Percentiles rank a stretch among this genome's conserved stretches.
Evolutionary conservation across 2,888 invertebrate species (phyloP).

Genomic region (Melanostoma scalare): DNA sequence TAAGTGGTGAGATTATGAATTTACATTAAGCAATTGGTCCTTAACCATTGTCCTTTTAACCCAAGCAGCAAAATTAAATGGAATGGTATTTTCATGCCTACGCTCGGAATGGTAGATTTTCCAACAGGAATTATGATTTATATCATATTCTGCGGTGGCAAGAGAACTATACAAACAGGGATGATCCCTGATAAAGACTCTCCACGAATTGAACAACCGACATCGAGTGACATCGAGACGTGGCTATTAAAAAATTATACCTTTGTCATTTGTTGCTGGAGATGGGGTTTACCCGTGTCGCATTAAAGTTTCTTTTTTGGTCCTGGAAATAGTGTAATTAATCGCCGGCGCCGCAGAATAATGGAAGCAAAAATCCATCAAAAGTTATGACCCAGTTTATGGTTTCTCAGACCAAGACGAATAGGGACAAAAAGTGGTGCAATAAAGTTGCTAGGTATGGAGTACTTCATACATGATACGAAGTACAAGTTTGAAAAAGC

Average conservation of each 20-base stretch:
- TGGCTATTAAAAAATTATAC: neutral
- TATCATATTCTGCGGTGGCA: slow-evolving; percentile 36
- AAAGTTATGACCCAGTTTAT: slow-evolving; percentile 2
- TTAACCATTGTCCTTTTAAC: slow-evolving; percentile 67
- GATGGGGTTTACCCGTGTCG: slow-evolving; percentile 39
- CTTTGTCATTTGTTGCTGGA: slow-evolving; percentile 40
- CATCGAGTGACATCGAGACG: neutral
- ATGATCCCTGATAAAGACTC: too few relatives aligned
- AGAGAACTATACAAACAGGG: too few relatives aligned
- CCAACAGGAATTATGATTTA: slow-evolving; percentile 63
- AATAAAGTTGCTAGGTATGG: too few relatives aligned
- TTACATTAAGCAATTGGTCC: slow-evolving; percentile 70
- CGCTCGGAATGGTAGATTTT: slow-evolving; percentile 29
- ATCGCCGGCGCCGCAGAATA: slow-evolving; percentile 1
- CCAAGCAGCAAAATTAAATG: slow-evolving; percentile 40
- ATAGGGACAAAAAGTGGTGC: too few relatives aligned
- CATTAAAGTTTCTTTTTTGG: slow-evolving; percentile 19
- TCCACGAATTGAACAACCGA: too few relatives aligned
- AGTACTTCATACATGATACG: neutral
- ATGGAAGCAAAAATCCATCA: slow-evolving; percentile 24
- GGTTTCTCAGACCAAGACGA: neutral
- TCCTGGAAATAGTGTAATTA: neutral
- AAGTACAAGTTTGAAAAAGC: slow-evolving; percentile 27
- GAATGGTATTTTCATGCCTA: slow-evolving; percentile 56
- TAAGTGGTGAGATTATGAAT: slow-evolving; percentile 67